A percentile compares a stretch with the other conserved stretches of the same genome.
phyloP scores from a whole-genome alignment of 2,888 invertebrate genomes.

The Agriotes lineatus region DNA sequence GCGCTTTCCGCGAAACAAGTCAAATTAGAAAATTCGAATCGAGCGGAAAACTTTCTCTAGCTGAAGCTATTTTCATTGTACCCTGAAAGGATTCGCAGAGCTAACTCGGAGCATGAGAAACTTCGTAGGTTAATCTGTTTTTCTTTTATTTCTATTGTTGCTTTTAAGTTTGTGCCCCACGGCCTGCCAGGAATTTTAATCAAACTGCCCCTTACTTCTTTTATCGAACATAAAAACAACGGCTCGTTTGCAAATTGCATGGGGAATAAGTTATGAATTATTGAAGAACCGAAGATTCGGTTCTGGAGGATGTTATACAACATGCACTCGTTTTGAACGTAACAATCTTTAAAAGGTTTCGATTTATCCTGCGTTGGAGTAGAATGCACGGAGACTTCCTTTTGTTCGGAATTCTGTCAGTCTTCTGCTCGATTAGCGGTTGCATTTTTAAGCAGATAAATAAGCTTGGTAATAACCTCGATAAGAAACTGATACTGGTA shows the following conservation, averaged over 20 bases:
- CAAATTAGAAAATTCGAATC: not conserved
- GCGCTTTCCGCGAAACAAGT: not conserved
- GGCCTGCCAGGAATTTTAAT: slow-evolving; percentile 63
- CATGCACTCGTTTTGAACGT: slow-evolving; percentile 22
- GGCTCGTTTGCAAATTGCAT: slow-evolving; percentile 58
- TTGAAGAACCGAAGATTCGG: slow-evolving; percentile 49
- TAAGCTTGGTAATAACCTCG: too few relatives aligned
- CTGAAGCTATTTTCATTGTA: slow-evolving; percentile 4
- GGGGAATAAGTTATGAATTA: slow-evolving; percentile 57
- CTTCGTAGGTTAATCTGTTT: slow-evolving; percentile 38
- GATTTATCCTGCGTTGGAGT: slow-evolving; percentile 16
- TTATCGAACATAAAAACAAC: slow-evolving; percentile 59
- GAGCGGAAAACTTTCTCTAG: not conserved
- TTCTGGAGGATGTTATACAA: slow-evolving; percentile 32
- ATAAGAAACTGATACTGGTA: too few relatives aligned
- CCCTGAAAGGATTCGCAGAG: slow-evolving; percentile 7
- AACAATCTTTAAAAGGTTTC: slow-evolving; percentile 24
- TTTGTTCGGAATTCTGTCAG: not conserved
- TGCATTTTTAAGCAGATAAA: not conserved
- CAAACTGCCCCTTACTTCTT: slow-evolving; percentile 61
- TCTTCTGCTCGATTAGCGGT: not conserved
- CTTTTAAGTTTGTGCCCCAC: slow-evolving; percentile 45
- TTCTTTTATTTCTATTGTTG: slow-evolving; percentile 44
- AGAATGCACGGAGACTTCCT: not conserved
- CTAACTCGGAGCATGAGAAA: slow-evolving; percentile 6